Percentiles rank a stretch among this genome's conserved stretches.
These are phyloP conservation scores for Eulemur mongoz DNA, from an alignment of 2,797 vertebrate species.

Conservation along the genomic window DNA sequence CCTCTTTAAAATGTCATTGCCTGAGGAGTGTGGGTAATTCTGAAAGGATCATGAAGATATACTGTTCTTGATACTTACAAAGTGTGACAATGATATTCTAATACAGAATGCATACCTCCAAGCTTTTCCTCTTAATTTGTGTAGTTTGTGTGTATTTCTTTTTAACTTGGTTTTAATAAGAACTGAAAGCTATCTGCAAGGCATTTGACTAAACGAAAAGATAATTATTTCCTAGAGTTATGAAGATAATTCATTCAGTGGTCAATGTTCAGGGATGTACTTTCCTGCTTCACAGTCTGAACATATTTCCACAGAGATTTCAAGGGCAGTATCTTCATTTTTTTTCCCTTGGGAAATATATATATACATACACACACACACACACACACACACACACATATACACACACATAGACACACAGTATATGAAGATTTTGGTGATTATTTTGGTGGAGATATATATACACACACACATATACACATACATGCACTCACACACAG, in stretches of 20 bases:
- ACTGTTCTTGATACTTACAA: constrained; percentile 40
- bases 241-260: constrained; percentile 30
- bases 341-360: neutral
- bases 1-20: constrained; percentile 42
- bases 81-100: constrained; percentile 49
- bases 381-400: neutral
- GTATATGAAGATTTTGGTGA: neutral
- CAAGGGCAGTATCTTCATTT: neutral
- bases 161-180: constrained; percentile 56
- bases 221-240: constrained; percentile 60
- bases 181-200: constrained; percentile 37
- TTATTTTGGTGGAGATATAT: neutral
- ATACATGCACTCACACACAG: too few relatives aligned
- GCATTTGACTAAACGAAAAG: constrained; percentile 7
- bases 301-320: constrained; percentile 45
- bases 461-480: too few relatives aligned
- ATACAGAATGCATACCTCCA: constrained; percentile 22
- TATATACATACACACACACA: neutral
- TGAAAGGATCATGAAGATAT: constrained; percentile 54
- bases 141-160: neutral
- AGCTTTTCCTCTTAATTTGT: constrained; percentile 42
- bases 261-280: constrained; percentile 11
- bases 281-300: neutral
- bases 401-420: too few relatives aligned
- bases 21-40: constrained; percentile 32